Base-by-base conservation (phyloP, 2,113 vertebrate species). In the Notothenia coriiceps region DNA sequence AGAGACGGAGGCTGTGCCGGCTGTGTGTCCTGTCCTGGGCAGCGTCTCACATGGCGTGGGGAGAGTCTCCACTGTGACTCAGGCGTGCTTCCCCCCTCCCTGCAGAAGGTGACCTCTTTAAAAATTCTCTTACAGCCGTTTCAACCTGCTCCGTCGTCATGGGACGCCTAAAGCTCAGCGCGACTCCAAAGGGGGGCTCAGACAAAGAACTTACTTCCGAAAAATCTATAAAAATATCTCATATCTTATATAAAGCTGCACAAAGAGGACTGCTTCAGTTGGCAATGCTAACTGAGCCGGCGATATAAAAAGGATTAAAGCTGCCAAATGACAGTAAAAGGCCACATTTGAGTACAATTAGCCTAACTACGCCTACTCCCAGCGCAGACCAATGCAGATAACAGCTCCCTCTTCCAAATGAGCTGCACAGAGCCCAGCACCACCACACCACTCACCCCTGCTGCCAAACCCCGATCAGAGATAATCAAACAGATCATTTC, bases 71-170 rank as follows among this genome's bases (percentile, higher is more conserved):
- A 85, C 79, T 90, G 83, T 92, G 91, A 89, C 88, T 93, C 90
- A 92, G 86, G 80, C 59, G 2, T 72, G 77, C 29, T 29, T 60
- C 82, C 25, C 65, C 72, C 84, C 84, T 80, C 83, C 77, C 72
- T 8, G 65, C 74, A 88, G 90, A 90, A 89, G 88, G 86, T 91
- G 90, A 90, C 91, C 91, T 93, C 88, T 90, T 90, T 92, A 80
- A 70, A 40, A 88, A 82, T 88, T 82, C 74, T 89, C 86, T 83
- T 25, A 76, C 73, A 87, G 89, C 71, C 85, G 81, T 91, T 82
- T 80, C 67, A 86, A 79, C 70, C 35, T 6, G 55, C 25, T 59
- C 61, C 35, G 56, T 82, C 83, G 86, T 88, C 86, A 85, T 56
- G 70, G 83, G 84, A 80, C 20, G 70, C 77, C 73, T 81, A 74